Conservation (phyloP, 2,113 vertebrate genomes). For the Hemichromis elongatus region DNA sequence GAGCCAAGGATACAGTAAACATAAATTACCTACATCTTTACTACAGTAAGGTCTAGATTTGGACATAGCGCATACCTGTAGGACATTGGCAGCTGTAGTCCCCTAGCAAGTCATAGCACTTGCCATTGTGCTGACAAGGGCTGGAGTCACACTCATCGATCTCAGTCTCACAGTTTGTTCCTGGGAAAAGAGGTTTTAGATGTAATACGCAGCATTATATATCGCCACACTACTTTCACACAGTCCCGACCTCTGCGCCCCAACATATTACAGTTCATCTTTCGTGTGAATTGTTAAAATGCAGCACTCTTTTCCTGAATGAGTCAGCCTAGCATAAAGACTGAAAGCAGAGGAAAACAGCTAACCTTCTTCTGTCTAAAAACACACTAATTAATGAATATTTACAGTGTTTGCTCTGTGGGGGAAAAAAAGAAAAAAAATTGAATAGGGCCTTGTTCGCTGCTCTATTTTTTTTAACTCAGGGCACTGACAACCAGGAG, state of each 20-base stretch:
- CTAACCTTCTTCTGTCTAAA: not conserved
- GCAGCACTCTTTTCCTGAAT: not conserved
- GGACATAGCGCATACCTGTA: slow-evolving; percentile 61
- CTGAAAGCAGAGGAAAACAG: not conserved
- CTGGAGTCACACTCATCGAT: slow-evolving; percentile 68
- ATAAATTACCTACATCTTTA: not conserved
- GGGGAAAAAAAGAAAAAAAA: not conserved
- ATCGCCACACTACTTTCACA: not conserved
- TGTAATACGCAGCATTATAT: not conserved
- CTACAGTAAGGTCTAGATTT: not conserved
- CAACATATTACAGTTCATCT: not conserved
- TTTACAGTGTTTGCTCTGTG: not conserved
- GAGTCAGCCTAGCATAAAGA: not conserved
- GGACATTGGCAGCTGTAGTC: slow-evolving; percentile 75
- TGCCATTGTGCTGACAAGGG: slow-evolving; percentile 76
- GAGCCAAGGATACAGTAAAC: not conserved
- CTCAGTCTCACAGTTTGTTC: slow-evolving; percentile 71
- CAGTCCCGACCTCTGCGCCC: not conserved
- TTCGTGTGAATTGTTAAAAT: not conserved
- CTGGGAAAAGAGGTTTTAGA: slow-evolving; percentile 43
- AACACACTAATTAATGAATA: not conserved
- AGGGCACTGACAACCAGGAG: not conserved
- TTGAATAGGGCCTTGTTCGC: not conserved
- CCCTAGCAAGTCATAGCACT: slow-evolving; percentile 64
- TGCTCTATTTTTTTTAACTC: not conserved